Evolutionary conservation across 2,113 vertebrate species (phyloP).

Genomic region (Triplophysa rosa): DNA sequence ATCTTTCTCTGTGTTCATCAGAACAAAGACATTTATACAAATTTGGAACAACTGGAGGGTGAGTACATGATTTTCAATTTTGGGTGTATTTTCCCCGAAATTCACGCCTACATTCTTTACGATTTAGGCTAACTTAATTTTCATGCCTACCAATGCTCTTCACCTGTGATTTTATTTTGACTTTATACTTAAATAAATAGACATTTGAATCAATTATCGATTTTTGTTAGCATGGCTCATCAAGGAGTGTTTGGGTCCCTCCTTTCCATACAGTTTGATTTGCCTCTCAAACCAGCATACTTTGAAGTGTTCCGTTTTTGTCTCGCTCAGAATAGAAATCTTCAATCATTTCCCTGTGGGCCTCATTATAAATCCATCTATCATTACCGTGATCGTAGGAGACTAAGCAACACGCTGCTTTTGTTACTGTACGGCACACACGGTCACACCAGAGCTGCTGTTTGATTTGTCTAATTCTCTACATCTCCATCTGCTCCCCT

Average conservation of each 20-base stretch:
- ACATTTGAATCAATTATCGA: too few relatives aligned
- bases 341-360: slow-evolving; percentile 22
- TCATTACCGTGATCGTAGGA: slow-evolving; percentile 28
- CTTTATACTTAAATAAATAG: too few relatives aligned
- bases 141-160: too few relatives aligned
- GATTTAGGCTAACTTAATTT: too few relatives aligned
- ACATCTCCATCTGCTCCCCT: slow-evolving; percentile 27
- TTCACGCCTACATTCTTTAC: too few relatives aligned
- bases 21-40: too few relatives aligned
- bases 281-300: slow-evolving; percentile 2
- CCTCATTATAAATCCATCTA: slow-evolving; percentile 43
- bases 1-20: too few relatives aligned
- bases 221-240: too few relatives aligned
- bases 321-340: slow-evolving; percentile 42
- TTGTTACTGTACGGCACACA: slow-evolving; percentile 29
- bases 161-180: too few relatives aligned
- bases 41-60: too few relatives aligned
- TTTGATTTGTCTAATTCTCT: slow-evolving; percentile 39
- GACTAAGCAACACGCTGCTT: slow-evolving; percentile 26
- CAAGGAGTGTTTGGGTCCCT: not conserved
- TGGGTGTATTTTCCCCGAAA: too few relatives aligned
- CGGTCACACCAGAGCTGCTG: slow-evolving; percentile 27
- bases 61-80: too few relatives aligned
- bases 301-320: slow-evolving; percentile 35
- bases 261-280: slow-evolving; percentile 4